Conservation (phyloP, 2,888 invertebrate genomes). For the Rhagonycha fulva region DNA sequence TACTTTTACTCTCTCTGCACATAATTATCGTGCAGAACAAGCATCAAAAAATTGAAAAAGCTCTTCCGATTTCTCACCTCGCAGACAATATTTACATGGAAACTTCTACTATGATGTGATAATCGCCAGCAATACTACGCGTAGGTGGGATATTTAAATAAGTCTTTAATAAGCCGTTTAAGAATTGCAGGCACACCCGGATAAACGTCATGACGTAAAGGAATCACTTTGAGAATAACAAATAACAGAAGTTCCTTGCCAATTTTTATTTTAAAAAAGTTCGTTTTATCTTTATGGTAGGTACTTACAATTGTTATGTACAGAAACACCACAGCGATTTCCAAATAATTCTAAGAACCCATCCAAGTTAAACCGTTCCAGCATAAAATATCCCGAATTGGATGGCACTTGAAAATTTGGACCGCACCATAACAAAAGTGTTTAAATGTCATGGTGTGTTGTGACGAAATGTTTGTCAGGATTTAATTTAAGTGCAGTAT, state of each 20-base stretch:
- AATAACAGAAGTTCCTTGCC: neutral
- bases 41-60: too few relatives aligned
- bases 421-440: neutral
- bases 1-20: too few relatives aligned
- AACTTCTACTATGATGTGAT: neutral
- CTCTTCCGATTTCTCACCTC: too few relatives aligned
- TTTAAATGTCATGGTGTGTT: neutral
- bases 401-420: neutral
- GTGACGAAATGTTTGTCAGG: neutral
- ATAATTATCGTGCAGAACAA: too few relatives aligned
- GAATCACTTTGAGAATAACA: neutral
- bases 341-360: neutral
- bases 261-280: neutral
- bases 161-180: neutral
- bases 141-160: neutral
- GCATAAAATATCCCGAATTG: neutral
- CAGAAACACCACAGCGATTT: neutral
- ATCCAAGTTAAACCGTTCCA: neutral
- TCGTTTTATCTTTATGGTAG: neutral
- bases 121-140: neutral
- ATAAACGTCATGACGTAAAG: neutral
- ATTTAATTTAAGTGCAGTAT: too few relatives aligned
- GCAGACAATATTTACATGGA: too few relatives aligned
- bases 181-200: neutral
- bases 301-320: neutral